A percentile compares a stretch with the other conserved stretches of the same genome.
phyloP scores from a whole-genome alignment of 2,797 vertebrate genomes.

The Apogon hyalosoma region DNA sequence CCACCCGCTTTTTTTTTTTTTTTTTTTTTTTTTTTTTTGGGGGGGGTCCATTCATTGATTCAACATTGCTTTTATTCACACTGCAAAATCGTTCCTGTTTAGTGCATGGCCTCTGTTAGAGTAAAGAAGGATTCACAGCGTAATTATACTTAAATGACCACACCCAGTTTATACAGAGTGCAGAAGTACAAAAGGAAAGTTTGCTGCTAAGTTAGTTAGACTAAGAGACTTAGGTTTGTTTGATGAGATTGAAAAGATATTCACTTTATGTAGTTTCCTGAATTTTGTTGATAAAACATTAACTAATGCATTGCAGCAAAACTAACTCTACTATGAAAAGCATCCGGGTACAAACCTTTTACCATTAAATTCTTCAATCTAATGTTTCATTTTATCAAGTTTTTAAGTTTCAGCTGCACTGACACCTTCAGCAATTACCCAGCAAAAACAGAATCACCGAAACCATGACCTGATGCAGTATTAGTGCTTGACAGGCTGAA shows the following conservation, averaged over 20 bases:
- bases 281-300: not conserved
- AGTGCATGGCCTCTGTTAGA: conserved; percentile 4
- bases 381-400: not conserved
- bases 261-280: not conserved
- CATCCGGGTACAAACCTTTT: not conserved
- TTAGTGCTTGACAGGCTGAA: not conserved
- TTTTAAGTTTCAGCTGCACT: not conserved
- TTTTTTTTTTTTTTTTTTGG: too few species aligned
- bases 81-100: too few species aligned
- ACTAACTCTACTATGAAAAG: not conserved
- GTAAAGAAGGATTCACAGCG: conserved; percentile 1
- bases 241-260: not conserved
- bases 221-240: not conserved
- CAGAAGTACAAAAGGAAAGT: conserved; percentile 18
- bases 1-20: too few species aligned
- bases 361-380: not conserved
- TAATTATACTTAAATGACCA: conserved; percentile 47
- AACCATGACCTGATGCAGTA: not conserved
- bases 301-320: not conserved
- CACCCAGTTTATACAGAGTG: conserved; percentile 54
- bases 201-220: conserved; percentile 4
- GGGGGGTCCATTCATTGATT: conserved; percentile 3
- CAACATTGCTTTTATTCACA: conserved; percentile 17
- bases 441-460: not conserved
- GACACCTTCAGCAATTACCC: not conserved